phyloP scores from a whole-genome alignment of 1,140 invertebrate species.

The Zaprionus lachaisei region DNA sequence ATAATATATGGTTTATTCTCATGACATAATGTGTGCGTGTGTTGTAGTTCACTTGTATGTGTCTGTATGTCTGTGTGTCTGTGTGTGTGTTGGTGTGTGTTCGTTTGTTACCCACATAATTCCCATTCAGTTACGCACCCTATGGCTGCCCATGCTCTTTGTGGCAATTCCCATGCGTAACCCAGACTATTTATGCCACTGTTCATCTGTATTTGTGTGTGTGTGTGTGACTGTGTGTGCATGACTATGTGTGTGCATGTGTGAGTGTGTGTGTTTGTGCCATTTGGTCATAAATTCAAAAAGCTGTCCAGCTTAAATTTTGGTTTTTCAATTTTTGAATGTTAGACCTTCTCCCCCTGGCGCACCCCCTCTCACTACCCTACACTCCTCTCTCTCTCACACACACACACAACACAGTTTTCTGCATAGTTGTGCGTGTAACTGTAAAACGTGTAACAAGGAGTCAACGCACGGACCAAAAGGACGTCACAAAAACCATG shows the following conservation, averaged over 20 bases:
- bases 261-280: conserved; percentile 48
- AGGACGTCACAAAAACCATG: conserved; percentile 70
- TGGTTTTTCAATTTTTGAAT: conserved; percentile 83
- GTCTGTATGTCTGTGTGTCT: not conserved
- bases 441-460: conserved; percentile 75
- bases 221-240: conserved; percentile 26
- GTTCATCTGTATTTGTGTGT: conserved; percentile 5
- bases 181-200: conserved; percentile 51
- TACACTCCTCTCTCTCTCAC: not conserved
- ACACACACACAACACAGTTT: conserved; percentile 5
- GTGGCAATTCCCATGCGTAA: conserved; percentile 77
- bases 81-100: conserved; percentile 6
- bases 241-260: conserved; percentile 16
- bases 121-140: conserved; percentile 65
- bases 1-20: conserved; percentile 73
- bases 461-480: conserved; percentile 57
- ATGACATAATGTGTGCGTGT: conserved; percentile 61
- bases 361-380: not conserved
- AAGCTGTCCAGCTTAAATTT: conserved; percentile 81
- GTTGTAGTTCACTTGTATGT: conserved; percentile 9
- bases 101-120: conserved; percentile 43
- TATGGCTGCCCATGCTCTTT: conserved; percentile 25
- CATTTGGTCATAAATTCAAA: conserved; percentile 82
- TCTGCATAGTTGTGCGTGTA: conserved; percentile 77
- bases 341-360: conserved; percentile 51